Base-by-base conservation (phyloP, 2,888 invertebrate species). In the Mimachlamys varia region DNA sequence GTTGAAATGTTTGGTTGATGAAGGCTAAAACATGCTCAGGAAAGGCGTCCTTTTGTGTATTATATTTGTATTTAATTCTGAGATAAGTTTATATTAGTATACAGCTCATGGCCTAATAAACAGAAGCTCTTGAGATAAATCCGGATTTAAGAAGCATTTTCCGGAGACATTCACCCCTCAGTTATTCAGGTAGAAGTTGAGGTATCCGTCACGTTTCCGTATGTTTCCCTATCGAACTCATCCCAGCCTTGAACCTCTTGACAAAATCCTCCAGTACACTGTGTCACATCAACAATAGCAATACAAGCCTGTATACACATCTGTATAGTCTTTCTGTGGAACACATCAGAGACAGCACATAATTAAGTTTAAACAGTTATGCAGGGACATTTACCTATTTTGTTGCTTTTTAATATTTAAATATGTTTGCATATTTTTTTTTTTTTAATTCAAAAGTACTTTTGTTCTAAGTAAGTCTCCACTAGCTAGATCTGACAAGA, bases 171-270 rank as follows among this genome's bases (percentile, higher is more conserved):
- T 76, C 76, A 76, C 33, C 76, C 76, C 76, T 27, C 19, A 76
- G 33, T 76, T 33, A 76, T 76, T 76, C 33, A 76, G 76, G 76
- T 76, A 76, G 12, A 76, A 76, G 76, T 76, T 76, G 76, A 76
- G 27, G 33, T 76, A 76, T 76, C 76, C 76, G 76, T 76, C 76
- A 27, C 76, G 33, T 76, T 76, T 76, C 76, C 76, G 19, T 76
- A 27, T 7, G 22, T 17, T 76, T 76, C 33, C 33, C 17, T 76
- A 76, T 76, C 33, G 17, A 33, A 22, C 33, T 10, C 76, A 76
- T 76, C 76, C 33, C 76, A 76, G 76, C 76, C 76, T 76, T 76
- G 76, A 76, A 76, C 76, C 76, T 76, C 76, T 76, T 27, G 12
- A 10, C 76, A 7, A 76, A 27, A 33, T 76, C 33, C 76, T n/a